phyloP scores from a whole-genome alignment of 2,888 invertebrate genomes.

The Folsomia manolachei region DNA sequence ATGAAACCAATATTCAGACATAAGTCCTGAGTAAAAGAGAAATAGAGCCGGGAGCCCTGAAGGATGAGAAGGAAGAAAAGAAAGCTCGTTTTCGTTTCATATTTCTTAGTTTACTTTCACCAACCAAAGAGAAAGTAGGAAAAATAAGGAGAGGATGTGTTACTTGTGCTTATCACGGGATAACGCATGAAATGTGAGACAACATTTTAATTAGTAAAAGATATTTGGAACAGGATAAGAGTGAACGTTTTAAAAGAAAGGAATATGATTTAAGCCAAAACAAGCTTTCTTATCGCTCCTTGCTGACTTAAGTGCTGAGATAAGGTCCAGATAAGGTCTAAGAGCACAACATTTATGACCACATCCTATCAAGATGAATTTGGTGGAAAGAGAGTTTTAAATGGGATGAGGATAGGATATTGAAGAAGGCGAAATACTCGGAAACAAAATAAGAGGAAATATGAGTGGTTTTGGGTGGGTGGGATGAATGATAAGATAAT shows the following conservation, averaged over 20 bases:
- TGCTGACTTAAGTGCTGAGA: too few relatives aligned
- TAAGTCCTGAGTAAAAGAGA: background rate
- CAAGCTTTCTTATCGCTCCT: too few relatives aligned
- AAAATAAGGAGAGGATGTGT: background rate
- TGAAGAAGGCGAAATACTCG: background rate
- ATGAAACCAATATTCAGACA: background rate
- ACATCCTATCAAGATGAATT: too few relatives aligned
- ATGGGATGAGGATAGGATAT: background rate
- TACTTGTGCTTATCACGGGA: background rate
- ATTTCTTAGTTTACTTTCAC: background rate
- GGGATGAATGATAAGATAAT: constrained; percentile 29
- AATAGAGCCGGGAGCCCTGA: background rate
- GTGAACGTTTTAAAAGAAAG: too few relatives aligned
- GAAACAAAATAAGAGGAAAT: constrained; percentile 3
- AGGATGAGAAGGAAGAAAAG: background rate
- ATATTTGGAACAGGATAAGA: too few relatives aligned
- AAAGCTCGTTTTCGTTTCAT: too few relatives aligned
- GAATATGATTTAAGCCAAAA: too few relatives aligned
- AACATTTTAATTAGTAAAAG: too few relatives aligned
- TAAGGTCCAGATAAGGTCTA: too few relatives aligned
- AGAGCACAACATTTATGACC: too few relatives aligned
- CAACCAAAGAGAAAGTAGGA: background rate
- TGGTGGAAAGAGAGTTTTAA: background rate
- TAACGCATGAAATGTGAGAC: background rate
- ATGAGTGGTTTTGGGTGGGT: too few relatives aligned